Conservation (phyloP, 2,797 vertebrate genomes). For the Cheirogaleus major region DNA sequence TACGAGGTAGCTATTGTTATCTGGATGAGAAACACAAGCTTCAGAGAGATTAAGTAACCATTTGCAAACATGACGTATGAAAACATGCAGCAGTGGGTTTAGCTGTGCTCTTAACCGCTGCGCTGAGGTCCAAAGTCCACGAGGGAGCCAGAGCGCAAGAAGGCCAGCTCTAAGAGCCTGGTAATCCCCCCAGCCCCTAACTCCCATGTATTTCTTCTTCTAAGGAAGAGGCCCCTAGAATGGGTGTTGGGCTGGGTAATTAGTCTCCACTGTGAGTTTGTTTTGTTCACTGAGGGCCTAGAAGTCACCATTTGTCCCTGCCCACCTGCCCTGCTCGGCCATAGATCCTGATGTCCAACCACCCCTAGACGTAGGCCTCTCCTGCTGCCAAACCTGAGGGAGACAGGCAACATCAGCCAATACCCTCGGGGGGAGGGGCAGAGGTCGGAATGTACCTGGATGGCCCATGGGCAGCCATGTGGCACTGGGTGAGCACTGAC, state of each 20-base stretch:
- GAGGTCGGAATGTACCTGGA: not conserved
- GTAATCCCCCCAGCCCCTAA: not conserved
- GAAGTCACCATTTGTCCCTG: not conserved
- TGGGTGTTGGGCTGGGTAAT: not conserved
- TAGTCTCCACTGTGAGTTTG: not conserved
- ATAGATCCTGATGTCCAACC: not conserved
- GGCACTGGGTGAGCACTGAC: not conserved
- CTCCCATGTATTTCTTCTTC: not conserved
- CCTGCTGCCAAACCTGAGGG: not conserved
- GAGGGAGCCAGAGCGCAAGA: not conserved
- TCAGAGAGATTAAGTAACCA: not conserved
- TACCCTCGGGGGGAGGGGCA: not conserved
- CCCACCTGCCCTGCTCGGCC: not conserved
- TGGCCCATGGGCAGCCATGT: not conserved
- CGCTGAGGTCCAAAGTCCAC: not conserved
- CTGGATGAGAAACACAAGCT: not conserved
- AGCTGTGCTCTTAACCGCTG: not conserved
- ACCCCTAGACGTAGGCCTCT: not conserved
- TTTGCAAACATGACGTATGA: not conserved
- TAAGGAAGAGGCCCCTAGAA: not conserved
- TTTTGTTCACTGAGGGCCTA: slow-evolving; percentile 2
- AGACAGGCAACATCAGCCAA: not conserved
- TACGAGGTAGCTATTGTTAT: not conserved
- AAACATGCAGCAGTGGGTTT: not conserved
- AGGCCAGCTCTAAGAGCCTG: not conserved